A percentile compares a stretch with the other conserved stretches of the same genome.
phyloP scores from a whole-genome alignment of 2,888 invertebrate species.

The Lomographa bimaculata region DNA sequence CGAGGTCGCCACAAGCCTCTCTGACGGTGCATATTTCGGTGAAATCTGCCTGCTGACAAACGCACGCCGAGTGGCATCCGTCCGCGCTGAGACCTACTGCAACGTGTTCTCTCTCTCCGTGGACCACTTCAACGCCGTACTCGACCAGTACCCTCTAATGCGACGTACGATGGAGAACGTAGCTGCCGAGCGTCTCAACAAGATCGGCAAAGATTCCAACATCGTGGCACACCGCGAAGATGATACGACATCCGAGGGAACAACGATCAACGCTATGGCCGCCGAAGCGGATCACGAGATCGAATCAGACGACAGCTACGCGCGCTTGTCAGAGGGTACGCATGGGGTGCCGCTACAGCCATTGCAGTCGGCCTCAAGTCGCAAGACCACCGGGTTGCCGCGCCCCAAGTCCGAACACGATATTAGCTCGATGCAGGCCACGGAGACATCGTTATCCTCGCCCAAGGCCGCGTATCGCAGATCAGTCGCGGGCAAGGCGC shows the following conservation, averaged over 20 bases:
- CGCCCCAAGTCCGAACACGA: conserved; percentile 93
- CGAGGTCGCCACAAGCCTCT: conserved; percentile 97
- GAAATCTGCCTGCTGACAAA: conserved; percentile 99
- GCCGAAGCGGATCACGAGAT: conserved; percentile 95
- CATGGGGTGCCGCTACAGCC: conserved; percentile 88
- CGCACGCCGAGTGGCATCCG: conserved; percentile 97
- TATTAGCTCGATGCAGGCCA: conserved; percentile 86
- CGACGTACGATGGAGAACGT: conserved; percentile 99
- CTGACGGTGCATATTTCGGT: conserved; percentile 99
- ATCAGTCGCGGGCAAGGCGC: conserved; percentile 91
- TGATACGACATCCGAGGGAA: conserved; percentile 84
- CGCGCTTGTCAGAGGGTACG: conserved; percentile 82
- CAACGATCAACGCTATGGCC: conserved; percentile 95
- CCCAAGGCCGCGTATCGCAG: conserved; percentile 87
- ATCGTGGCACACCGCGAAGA: conserved; percentile 92
- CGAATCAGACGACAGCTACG: conserved; percentile 89
- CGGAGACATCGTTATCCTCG: conserved; percentile 76
- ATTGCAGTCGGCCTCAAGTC: conserved; percentile 85
- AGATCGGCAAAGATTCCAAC: conserved; percentile 99
- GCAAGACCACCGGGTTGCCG: conserved; percentile 87
- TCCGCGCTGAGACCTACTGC: conserved; percentile 99
- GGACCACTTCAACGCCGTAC: conserved; percentile 98
- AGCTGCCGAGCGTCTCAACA: conserved; percentile 98
- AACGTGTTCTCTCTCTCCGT: conserved; percentile 98
- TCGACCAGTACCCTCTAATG: conserved; percentile 99